phyloP scores from a whole-genome alignment of 2,797 vertebrate genomes.

The Macroramphosus scolopax region DNA sequence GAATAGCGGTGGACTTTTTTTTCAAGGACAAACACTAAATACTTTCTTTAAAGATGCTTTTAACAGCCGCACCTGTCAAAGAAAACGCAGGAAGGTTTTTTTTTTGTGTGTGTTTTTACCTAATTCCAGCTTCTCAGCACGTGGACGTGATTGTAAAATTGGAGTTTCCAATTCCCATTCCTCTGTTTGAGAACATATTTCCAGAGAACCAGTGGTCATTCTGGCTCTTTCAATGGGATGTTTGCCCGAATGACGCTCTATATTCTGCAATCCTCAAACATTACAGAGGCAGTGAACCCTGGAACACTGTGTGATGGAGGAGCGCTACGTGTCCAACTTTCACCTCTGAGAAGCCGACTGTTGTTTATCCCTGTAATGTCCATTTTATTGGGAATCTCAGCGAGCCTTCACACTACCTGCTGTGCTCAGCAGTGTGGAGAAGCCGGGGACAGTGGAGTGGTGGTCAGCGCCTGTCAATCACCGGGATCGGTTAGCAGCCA shows the following conservation, averaged over 20 bases:
- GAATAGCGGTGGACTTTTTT: slow-evolving; percentile 48
- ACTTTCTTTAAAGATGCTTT: slow-evolving; percentile 54
- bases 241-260: slow-evolving; percentile 71
- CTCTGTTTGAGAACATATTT: no score
- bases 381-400: slow-evolving; percentile 85
- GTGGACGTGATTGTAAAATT: no score
- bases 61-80: slow-evolving; percentile 39
- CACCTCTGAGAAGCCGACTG: slow-evolving; percentile 72
- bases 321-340: slow-evolving; percentile 78
- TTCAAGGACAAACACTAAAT: slow-evolving; percentile 74
- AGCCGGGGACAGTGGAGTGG: slow-evolving; percentile 73
- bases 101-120: slow-evolving; percentile 16
- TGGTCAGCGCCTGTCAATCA: slow-evolving; percentile 83
- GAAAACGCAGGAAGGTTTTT: slow-evolving; percentile 22
- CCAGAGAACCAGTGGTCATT: no score
- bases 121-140: no score
- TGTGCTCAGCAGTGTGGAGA: slow-evolving; percentile 81
- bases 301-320: slow-evolving; percentile 77
- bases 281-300: slow-evolving; percentile 80
- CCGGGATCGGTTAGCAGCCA: slow-evolving; percentile 80
- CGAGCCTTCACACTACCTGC: slow-evolving; percentile 78
- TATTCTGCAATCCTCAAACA: slow-evolving; percentile 74
- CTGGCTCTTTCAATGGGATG: slow-evolving; percentile 70
- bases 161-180: no score
- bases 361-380: slow-evolving; percentile 86